These are phyloP conservation scores for Hermatobates lingyangjiaoensis DNA, from an alignment of 1,140 invertebrate species.

Conservation along the genomic window DNA sequence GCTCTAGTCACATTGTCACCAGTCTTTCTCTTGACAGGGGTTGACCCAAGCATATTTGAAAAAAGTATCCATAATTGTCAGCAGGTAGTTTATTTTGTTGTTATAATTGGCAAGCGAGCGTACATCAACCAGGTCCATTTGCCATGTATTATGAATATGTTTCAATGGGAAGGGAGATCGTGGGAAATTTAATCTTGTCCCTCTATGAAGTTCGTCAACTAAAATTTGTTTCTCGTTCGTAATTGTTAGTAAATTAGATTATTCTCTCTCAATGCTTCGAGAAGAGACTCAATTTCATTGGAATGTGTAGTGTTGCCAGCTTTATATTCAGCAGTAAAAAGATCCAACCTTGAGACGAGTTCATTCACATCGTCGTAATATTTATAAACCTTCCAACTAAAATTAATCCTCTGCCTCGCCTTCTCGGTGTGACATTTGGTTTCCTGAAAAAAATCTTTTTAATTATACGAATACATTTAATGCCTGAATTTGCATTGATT, in stretches of 20 bases:
- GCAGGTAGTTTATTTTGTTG: background rate
- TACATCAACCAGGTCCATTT: background rate
- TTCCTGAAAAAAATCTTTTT: too few relatives aligned
- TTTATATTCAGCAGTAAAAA: background rate
- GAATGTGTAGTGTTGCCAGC: background rate
- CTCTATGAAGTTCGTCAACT: background rate
- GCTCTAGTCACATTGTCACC: background rate
- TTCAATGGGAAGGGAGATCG: background rate
- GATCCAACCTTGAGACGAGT: background rate
- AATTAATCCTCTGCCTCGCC: too few relatives aligned
- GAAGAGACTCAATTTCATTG: background rate
- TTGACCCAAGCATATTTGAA: background rate
- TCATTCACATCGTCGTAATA: background rate
- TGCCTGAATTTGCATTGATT: too few relatives aligned
- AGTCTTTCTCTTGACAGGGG: background rate
- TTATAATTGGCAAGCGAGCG: background rate
- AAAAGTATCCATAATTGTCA: background rate
- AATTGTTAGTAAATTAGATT: too few relatives aligned
- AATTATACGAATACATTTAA: too few relatives aligned
- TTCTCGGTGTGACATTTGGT: too few relatives aligned
- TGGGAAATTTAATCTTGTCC: background rate
- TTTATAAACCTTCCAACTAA: too few relatives aligned
- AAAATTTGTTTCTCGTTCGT: too few relatives aligned
- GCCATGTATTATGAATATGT: background rate
- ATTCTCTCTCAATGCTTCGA: background rate